A percentile compares a stretch with the other conserved stretches of the same genome.
Evolutionary conservation across 2,797 vertebrate species (phyloP).

Genomic region (Sitta carolinensis): DNA sequence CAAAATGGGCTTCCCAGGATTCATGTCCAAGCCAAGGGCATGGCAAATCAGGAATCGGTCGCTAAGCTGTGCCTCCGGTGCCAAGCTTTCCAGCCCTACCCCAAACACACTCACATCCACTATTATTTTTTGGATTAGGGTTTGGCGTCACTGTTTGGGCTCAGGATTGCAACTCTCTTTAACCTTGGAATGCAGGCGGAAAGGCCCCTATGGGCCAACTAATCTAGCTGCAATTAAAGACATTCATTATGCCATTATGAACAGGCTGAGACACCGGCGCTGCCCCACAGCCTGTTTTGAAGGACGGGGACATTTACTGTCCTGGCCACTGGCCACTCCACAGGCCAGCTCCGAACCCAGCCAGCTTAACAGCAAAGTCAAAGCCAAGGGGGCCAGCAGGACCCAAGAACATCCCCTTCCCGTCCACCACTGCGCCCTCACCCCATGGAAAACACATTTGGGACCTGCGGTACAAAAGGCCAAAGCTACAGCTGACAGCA

Average conservation of each 20-base stretch:
- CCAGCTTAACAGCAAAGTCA: fast-evolving
- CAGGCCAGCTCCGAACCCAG: neutral
- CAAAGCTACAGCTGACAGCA: slow-evolving; percentile 48
- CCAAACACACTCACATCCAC: neutral
- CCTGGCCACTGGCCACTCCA: neutral
- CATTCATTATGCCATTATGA: neutral
- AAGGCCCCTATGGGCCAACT: neutral
- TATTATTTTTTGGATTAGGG: neutral
- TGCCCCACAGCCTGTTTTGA: neutral
- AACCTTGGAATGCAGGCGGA: neutral
- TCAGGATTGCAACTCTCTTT: neutral
- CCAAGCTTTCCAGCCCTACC: neutral
- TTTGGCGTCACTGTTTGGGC: neutral
- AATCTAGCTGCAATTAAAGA: neutral
- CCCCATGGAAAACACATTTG: slow-evolving; percentile 10
- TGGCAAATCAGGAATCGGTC: fast-evolving
- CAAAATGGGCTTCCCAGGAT: fast-evolving
- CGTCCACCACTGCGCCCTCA: neutral
- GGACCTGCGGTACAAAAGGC: slow-evolving; percentile 35
- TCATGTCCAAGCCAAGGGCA: neutral
- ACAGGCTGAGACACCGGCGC: neutral
- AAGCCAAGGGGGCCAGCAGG: neutral
- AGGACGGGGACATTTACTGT: neutral
- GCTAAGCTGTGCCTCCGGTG: fast-evolving
- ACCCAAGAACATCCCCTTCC: slow-evolving; percentile 24